These are phyloP conservation scores for Thermophis baileyi DNA, from an alignment of 2,113 vertebrate genomes.

Conservation along the genomic window DNA sequence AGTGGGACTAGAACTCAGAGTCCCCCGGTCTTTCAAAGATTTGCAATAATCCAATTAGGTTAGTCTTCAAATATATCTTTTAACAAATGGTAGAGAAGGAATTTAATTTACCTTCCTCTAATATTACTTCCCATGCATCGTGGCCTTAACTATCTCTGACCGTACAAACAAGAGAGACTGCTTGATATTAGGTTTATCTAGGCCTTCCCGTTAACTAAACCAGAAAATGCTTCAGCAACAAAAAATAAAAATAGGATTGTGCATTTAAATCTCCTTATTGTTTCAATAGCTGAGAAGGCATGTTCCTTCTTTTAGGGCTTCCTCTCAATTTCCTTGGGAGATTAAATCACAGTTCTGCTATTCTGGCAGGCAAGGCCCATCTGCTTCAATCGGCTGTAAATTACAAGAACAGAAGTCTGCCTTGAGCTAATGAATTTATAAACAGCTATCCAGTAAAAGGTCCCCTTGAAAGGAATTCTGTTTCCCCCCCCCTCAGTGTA, in stretches of 20 bases:
- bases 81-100: neutral
- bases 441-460: neutral
- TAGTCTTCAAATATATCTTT: neutral
- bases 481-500: neutral
- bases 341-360: conserved; percentile 38
- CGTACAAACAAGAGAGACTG: neutral
- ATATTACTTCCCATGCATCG: neutral
- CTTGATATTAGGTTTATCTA: rapidly evolving
- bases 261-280: rapidly evolving
- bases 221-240: neutral
- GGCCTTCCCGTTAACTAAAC: rapidly evolving
- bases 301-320: neutral
- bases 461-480: neutral
- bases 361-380: conserved; percentile 7
- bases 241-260: neutral
- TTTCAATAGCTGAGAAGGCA: neutral
- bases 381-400: neutral
- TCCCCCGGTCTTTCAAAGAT: neutral
- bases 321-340: neutral
- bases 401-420: rapidly evolving
- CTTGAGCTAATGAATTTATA: neutral
- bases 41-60: neutral
- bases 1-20: neutral
- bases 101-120: neutral
- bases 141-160: neutral